Conservation (phyloP, 2,113 vertebrate genomes). For the rabbit (Oryctolagus cuniculus) region mOryCun1.1 NC_091442.1:6395501-6396000, state of each 20-base stretch:
- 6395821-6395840: background rate
- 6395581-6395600: background rate
- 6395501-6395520: background rate
- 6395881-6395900: background rate
- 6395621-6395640: background rate
- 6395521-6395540: background rate
- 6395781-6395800: background rate
- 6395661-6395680: background rate
- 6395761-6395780: background rate
- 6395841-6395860: background rate
- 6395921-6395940: background rate
- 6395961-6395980: background rate
- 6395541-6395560: background rate
- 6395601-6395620: background rate
- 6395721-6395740: background rate
- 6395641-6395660: background rate
- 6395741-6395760: background rate
- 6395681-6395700: background rate
- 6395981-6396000: background rate
- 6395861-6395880: background rate
- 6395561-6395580: background rate
- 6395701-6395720: background rate
- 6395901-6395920: background rate
- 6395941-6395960: background rate
- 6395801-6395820: background rate